phyloP scores from a whole-genome alignment of 2,888 invertebrate genomes.

The Mimachlamys varia region DNA sequence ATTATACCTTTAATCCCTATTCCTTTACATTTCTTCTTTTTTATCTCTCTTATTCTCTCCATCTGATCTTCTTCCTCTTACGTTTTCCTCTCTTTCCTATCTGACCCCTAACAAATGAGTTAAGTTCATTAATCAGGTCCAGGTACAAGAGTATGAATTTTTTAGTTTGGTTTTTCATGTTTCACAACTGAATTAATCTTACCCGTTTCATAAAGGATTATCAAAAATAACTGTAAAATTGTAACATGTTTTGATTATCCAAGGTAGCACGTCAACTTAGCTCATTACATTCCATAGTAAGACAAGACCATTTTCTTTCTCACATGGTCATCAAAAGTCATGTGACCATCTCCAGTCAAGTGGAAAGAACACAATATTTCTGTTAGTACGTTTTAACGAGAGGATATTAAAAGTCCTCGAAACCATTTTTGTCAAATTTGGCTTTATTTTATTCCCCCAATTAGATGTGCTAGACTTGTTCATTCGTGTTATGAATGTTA shows the following conservation, averaged over 20 bases:
- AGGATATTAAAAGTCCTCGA: not conserved
- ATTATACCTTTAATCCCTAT: not conserved
- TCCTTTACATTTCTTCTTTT: not conserved
- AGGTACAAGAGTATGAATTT: not conserved
- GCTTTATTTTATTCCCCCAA: not conserved
- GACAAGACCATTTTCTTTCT: not conserved
- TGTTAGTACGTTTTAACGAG: not conserved
- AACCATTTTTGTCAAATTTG: not conserved
- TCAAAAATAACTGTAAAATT: not conserved
- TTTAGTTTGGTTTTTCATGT: too few species aligned
- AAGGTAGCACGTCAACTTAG: too few species aligned
- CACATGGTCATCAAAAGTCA: not conserved
- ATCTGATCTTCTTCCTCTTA: not conserved
- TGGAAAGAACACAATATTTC: not conserved
- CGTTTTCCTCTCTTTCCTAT: not conserved
- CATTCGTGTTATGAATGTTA: not conserved
- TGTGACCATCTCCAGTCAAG: not conserved
- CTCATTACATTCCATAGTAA: too few species aligned
- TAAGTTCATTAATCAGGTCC: not conserved
- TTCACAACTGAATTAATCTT: too few species aligned
- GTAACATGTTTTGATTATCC: not conserved
- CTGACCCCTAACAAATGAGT: not conserved
- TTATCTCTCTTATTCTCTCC: not conserved
- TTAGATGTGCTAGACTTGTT: constrained; percentile 8
- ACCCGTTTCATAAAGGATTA: not conserved